Conservation (phyloP, 2,113 vertebrate species). For the Lagopus leucura region DNA sequence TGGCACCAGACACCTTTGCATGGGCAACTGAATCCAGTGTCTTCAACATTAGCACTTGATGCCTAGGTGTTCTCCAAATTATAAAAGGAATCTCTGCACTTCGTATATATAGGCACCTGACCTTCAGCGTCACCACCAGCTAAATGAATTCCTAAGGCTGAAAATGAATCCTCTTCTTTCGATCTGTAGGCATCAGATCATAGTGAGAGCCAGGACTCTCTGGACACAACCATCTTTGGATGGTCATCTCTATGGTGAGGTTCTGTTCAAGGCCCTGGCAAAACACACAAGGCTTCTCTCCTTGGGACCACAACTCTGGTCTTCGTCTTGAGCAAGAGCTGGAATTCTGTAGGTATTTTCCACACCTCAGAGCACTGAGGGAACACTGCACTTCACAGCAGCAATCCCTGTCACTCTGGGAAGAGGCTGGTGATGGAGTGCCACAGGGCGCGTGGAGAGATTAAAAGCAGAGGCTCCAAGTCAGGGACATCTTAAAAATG, state of each 20-base stretch:
- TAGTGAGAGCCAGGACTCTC: no score
- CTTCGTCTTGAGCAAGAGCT: background rate
- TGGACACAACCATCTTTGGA: background rate
- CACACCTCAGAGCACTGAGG: background rate
- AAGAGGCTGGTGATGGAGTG: background rate
- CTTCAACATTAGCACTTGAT: background rate
- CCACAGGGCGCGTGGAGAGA: rapidly evolving
- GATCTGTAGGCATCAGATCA: background rate
- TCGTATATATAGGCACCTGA: background rate
- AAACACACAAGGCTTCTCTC: background rate
- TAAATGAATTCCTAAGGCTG: background rate
- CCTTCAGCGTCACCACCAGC: background rate
- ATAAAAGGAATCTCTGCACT: background rate
- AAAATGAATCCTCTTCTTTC: background rate
- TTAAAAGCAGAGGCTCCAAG: constrained; percentile 36
- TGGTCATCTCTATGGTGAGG: background rate
- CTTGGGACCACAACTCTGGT: rapidly evolving
- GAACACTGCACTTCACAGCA: background rate
- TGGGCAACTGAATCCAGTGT: background rate
- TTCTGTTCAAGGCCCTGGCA: background rate
- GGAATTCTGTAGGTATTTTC: background rate
- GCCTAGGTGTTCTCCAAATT: rapidly evolving
- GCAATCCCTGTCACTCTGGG: background rate
- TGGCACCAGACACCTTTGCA: background rate
- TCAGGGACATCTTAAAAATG: constrained; percentile 42